These are phyloP conservation scores for Callithrix jacchus DNA, from an alignment of 2,113 vertebrate genomes.

Conservation along the genomic window DNA sequence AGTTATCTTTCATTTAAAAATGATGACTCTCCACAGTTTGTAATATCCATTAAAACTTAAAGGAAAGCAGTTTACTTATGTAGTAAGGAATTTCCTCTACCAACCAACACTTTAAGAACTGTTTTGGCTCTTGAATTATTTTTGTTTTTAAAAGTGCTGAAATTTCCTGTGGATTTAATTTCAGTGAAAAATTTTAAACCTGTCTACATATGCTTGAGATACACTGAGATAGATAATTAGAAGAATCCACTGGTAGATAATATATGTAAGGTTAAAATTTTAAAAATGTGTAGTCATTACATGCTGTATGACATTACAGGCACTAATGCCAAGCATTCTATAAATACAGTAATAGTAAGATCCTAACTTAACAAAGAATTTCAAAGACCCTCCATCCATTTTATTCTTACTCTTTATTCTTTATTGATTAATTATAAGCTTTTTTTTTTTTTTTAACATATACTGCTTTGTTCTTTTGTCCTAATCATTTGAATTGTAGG, in stretches of 20 bases:
- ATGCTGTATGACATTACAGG: neutral
- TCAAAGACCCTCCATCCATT: neutral
- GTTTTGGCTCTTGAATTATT: neutral
- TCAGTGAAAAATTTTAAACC: neutral
- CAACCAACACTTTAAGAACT: neutral
- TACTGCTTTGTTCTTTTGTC: neutral
- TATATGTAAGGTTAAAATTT: neutral
- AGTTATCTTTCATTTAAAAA: neutral
- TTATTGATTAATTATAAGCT: neutral
- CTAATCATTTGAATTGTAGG: neutral
- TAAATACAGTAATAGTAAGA: neutral
- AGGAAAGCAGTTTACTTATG: slow-evolving; percentile 5
- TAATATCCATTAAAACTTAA: neutral
- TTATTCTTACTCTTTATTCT: neutral
- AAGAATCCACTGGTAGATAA: neutral
- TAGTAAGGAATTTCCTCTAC: neutral
- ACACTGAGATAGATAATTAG: neutral
- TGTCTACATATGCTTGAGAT: neutral
- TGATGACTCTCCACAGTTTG: neutral
- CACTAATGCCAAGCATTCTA: neutral
- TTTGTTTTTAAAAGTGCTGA: neutral
- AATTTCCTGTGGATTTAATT: neutral
- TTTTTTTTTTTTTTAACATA: neutral
- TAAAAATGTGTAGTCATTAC: neutral
- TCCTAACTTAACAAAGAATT: neutral